Percentiles rank a stretch among this genome's conserved stretches.
These are phyloP conservation scores for Apotomis capreana DNA, from an alignment of 2,888 invertebrate species.

Conservation along the genomic window DNA sequence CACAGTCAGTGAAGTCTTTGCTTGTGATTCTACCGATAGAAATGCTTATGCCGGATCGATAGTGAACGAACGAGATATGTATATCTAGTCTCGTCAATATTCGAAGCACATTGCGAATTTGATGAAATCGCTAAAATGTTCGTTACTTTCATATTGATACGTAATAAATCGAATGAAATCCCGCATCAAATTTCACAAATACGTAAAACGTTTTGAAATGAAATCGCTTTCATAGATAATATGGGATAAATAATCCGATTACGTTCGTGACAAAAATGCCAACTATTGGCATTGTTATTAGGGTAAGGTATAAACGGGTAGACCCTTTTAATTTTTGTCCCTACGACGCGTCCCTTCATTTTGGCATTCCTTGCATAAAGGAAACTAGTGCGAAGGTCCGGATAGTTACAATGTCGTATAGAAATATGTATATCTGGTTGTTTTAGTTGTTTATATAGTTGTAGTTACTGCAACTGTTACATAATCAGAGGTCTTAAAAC, in stretches of 20 bases:
- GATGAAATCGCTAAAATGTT: not conserved
- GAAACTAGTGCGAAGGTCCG: not conserved
- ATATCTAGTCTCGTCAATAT: not conserved
- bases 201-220: conserved; percentile 11
- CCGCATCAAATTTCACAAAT: conserved; percentile 9
- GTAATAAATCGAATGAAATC: conserved; percentile 15
- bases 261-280: conserved; percentile 24
- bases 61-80: too few relatives aligned
- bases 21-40: not conserved
- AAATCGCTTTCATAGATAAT: conserved; percentile 23
- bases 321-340: conserved; percentile 36
- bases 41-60: not conserved
- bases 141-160: conserved; percentile 1
- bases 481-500: not conserved
- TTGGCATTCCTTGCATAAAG: conserved; percentile 30
- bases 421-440: not conserved
- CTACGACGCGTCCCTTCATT: conserved; percentile 23
- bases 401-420: conserved; percentile 1
- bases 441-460: not conserved
- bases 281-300: conserved; percentile 30
- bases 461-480: not conserved
- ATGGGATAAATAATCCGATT: conserved; percentile 21
- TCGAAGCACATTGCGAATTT: not conserved
- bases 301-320: conserved; percentile 19
- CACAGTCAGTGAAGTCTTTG: too few relatives aligned